phyloP scores from a whole-genome alignment of 92 coral and sea anemone genomes.

The Epizoanthus stellaris region DNA sequence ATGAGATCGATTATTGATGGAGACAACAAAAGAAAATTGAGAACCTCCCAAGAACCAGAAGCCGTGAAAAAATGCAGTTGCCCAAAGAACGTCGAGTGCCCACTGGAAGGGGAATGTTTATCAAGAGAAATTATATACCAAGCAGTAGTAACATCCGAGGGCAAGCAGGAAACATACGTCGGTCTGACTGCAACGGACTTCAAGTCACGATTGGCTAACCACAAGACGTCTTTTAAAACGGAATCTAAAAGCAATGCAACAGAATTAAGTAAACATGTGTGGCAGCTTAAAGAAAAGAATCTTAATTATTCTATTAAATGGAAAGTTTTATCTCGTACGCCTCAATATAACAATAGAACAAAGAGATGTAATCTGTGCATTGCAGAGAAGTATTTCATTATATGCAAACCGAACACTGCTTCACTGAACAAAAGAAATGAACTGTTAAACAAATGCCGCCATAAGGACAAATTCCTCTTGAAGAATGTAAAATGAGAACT shows the following conservation, averaged over 20 bases:
- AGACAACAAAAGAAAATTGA: not conserved
- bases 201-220: constrained; percentile 11
- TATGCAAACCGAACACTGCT: too few species aligned
- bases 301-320: not conserved
- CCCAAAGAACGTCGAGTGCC: constrained; percentile 20
- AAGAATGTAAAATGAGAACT: too few species aligned
- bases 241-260: not conserved
- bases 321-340: not conserved
- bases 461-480: too few species aligned
- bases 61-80: constrained; percentile 1
- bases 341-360: too few species aligned
- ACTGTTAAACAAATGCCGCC: too few species aligned
- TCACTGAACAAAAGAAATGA: too few species aligned
- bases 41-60: not conserved
- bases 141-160: not conserved
- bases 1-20: too few species aligned
- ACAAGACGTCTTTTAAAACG: constrained; percentile 1
- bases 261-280: not conserved
- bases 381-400: too few species aligned
- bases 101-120: constrained; percentile 44
- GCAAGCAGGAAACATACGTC: constrained; percentile 17
- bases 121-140: constrained; percentile 26
- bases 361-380: too few species aligned
- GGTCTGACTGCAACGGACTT: constrained; percentile 6
- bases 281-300: too few species aligned